Evolutionary conservation across 1,140 invertebrate genomes (phyloP), one percentile per base, ranked within the genome.

Genomic region (Aphidius gifuensis): DNA sequence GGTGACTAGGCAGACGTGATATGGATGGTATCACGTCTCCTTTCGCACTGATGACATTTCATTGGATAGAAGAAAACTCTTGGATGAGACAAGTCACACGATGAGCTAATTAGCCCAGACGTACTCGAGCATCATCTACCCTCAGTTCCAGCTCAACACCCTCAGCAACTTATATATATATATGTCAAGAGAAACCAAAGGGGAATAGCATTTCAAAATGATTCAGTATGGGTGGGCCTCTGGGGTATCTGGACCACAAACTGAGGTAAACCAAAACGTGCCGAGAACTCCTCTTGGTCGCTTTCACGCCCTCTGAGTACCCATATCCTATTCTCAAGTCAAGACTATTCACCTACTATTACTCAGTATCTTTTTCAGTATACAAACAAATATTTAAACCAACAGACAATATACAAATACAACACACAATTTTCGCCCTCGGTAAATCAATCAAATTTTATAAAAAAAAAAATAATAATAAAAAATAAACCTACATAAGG

Each of bases 281-380:
- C 55, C 55, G 9, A 23, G 44, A 57, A 57, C 23, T 57, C 44
- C 44, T 23, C 44, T 21, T 23, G 21, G n/a, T 11, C 42, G 44
- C 11, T 47, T 57, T 47, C 55, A 47, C 60, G 60, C 66, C 62
- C 53, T 54, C 57, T 66, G 68, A 68, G 66, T 69, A 68, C 65
- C 58, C 50, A 39, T 53, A 39, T 39, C 50, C 50, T 53, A 32
- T 32, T 32, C 16, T 3, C 32, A 11, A 9, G 16, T 16, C 4
- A 32, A 32, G 32, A 32, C 11, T 32, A 39, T 53, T 50, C 48
- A 50, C 48, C 23, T 53, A 9, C 50, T 39, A 7, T 53, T 39
- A 53, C 38, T 53, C 40, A 53, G 50, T 23, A 39, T 39, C 9
- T 53, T 32, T 53, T 53, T 8, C 38, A 40, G 38, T 5, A 53